These are phyloP conservation scores for Haemorhous mexicanus DNA, from an alignment of 2,113 vertebrate species.

Conservation along the genomic window DNA sequence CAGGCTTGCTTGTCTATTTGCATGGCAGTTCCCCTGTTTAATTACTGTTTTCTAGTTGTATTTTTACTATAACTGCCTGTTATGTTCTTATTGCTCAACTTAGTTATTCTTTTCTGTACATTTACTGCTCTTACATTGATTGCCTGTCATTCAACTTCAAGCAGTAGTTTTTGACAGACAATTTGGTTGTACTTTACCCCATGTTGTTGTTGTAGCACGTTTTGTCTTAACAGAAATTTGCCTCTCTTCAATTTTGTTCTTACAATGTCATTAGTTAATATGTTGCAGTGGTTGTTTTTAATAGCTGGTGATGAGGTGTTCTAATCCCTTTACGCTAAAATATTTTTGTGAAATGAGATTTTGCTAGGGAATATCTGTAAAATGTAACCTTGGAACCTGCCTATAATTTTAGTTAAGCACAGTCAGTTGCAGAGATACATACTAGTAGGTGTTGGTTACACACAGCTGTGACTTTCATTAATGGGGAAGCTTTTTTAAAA, in stretches of 20 bases:
- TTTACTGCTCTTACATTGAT: neutral
- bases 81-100: neutral
- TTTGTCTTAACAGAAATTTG: neutral
- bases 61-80: neutral
- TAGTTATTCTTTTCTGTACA: neutral
- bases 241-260: neutral
- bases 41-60: neutral
- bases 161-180: neutral
- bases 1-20: neutral
- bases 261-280: neutral
- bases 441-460: neutral
- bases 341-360: neutral
- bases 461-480: neutral
- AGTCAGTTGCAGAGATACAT: neutral
- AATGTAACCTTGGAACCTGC: neutral
- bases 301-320: neutral
- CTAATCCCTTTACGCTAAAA: neutral
- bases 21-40: conserved; percentile 11
- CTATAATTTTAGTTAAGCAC: neutral
- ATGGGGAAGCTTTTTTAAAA: neutral
- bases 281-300: neutral
- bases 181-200: neutral
- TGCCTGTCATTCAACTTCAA: neutral
- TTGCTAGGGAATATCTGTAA: neutral
- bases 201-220: neutral